Evolutionary conservation across 2,113 vertebrate genomes (phyloP).

Genomic region (Ctenomys sociabilis): DNA sequence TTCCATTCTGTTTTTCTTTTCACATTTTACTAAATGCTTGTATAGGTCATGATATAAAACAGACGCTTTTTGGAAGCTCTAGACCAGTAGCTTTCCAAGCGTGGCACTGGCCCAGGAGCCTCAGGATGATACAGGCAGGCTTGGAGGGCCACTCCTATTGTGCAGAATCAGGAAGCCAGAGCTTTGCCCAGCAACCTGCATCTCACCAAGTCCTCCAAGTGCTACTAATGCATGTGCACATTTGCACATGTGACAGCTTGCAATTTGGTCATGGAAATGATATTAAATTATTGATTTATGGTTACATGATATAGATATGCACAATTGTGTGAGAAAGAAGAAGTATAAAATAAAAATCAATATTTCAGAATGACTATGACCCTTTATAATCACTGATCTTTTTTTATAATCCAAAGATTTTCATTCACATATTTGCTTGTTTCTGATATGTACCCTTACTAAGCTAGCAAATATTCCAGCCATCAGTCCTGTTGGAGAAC

Average conservation of each 20-base stretch:
- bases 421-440: neutral
- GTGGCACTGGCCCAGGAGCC: neutral
- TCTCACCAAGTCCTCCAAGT: rapidly evolving
- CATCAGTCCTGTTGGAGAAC: neutral
- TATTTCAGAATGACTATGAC: neutral
- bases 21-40: neutral
- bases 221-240: rapidly evolving
- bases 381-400: neutral
- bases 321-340: neutral
- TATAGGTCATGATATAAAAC: neutral
- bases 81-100: neutral
- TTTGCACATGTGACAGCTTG: neutral
- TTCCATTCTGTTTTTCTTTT: neutral
- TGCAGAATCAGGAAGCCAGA: neutral
- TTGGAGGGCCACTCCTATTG: neutral
- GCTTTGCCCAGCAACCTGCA: neutral
- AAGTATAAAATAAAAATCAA: neutral
- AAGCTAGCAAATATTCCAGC: neutral
- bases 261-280: neutral
- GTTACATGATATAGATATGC: neutral
- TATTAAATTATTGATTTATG: neutral
- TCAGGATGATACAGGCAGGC: neutral
- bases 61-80: neutral
- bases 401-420: neutral
- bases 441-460: neutral